Evolutionary conservation across 2,888 invertebrate genomes (phyloP).

Genomic region (Carabus problematicus): DNA sequence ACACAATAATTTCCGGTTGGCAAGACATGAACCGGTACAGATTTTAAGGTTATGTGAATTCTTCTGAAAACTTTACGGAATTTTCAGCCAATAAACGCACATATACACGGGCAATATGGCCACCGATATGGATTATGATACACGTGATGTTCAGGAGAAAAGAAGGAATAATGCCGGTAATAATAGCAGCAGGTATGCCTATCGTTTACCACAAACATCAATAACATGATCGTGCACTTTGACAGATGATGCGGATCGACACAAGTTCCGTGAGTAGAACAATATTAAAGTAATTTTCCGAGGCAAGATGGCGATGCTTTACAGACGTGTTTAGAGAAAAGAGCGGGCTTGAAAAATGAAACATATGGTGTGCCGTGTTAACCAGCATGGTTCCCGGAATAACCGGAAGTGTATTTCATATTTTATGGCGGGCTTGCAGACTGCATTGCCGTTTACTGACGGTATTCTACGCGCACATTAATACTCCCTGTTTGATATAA

Average conservation of each 20-base stretch:
- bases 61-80: constrained; percentile 10
- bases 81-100: constrained; percentile 3
- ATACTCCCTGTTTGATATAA: constrained; percentile 41
- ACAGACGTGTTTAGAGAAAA: constrained; percentile 35
- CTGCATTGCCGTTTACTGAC: constrained; percentile 31
- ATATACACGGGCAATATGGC: constrained; percentile 1
- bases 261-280: constrained; percentile 9
- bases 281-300: constrained; percentile 32
- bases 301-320: not conserved
- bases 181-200: no score
- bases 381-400: constrained; percentile 31
- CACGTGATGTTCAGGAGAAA: not conserved
- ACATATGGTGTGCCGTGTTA: constrained; percentile 35
- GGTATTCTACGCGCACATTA: constrained; percentile 24
- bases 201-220: not conserved
- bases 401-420: constrained; percentile 41
- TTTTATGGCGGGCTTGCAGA: constrained; percentile 33
- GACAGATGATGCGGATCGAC: constrained; percentile 12
- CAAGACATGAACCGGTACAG: constrained; percentile 3
- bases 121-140: no score
- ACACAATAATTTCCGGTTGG: constrained; percentile 41
- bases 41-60: constrained; percentile 12
- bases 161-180: no score
- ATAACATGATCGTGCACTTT: not conserved
- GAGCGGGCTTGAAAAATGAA: constrained; percentile 35